Conservation (phyloP, 2,888 invertebrate species). For the Drosophila austrosaltans region DNA sequence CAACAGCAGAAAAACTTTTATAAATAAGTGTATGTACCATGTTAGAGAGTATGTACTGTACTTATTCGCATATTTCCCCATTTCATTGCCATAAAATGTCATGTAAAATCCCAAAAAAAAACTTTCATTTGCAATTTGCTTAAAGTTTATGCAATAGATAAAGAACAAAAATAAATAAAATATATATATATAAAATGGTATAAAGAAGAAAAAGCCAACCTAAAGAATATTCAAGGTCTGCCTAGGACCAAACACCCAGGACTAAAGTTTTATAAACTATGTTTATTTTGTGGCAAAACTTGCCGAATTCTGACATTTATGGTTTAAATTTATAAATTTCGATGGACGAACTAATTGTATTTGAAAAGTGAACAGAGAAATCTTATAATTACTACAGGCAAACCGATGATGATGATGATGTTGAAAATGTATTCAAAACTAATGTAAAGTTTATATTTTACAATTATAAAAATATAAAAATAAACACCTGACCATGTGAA, state of each 20-base stretch:
- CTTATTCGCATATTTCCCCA: slow-evolving; percentile 19
- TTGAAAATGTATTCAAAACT: no score
- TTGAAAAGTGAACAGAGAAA: neutral
- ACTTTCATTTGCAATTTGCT: slow-evolving; percentile 63
- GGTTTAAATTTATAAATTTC: neutral
- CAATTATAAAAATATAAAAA: no score
- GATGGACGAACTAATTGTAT: neutral
- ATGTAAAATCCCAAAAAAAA: slow-evolving; percentile 63
- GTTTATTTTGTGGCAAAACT: no score
- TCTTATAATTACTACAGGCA: no score
- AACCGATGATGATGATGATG: no score
- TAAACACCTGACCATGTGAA: no score
- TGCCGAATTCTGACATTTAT: no score
- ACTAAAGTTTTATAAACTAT: no score
- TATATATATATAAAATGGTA: slow-evolving; percentile 16
- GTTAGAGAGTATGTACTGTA: slow-evolving; percentile 25
- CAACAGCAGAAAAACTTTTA: slow-evolving; percentile 53
- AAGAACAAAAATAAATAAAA: slow-evolving; percentile 39
- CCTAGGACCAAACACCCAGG: neutral
- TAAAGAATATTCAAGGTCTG: neutral
- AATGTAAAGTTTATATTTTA: no score
- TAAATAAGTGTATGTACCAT: slow-evolving; percentile 57
- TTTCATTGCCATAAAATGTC: slow-evolving; percentile 59
- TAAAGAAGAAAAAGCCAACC: slow-evolving; percentile 13
- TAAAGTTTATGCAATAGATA: slow-evolving; percentile 60